Evolutionary conservation across 2,888 invertebrate genomes (phyloP), one percentile per base, ranked within the genome.

Genomic region (Ormyrus pomaceus): DNA sequence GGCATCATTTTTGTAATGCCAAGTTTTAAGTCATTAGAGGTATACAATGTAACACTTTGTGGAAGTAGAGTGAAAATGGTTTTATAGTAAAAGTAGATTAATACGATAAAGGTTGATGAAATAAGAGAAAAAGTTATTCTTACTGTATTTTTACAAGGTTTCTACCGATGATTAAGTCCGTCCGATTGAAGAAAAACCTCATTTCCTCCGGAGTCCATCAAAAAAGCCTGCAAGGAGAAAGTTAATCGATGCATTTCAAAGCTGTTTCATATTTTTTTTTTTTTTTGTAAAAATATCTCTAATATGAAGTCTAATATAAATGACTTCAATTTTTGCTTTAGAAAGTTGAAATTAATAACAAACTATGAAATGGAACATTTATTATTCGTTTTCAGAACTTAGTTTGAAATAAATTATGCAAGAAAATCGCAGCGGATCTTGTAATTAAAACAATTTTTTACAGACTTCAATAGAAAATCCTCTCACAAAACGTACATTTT

Each of bases 191-290:
- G 72, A 62, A 72, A 72, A 77, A 64, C 65, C 62, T 80, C 69
- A 81, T 81, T 77, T 69, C 72, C 77, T 66, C 53, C 53, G 0
- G 61, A 69, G 65, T 71, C 59, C 80, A 81, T 81, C 77, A 74
- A 69, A 70, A 65, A 69, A 65, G 58, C 51, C 80, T 77, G 73
- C 11, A 76, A 80, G 13, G 71, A 77, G 72, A 72, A 77, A 73
- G 55, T 78, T 66, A 55, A 68, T 78, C 61, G 51, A 77, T 77
- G 71, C 11, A 77, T 45, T 70, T 70, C 46, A 68, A 34, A 55
- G 55, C 9, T 55, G n/a, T 69, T 61, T 13, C 46, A 75, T 51
- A 75, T 51, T 68, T 75, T 59, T 59, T 34, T 34, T 69, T 61
- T 13, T 13, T 59, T 64, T 11, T 53, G 11, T 74, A 58, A 50